Percentiles rank a stretch among this genome's conserved stretches.
Conservation (phyloP, 2,797 vertebrate species). For the Muraenolepis orangiensis region DNA sequence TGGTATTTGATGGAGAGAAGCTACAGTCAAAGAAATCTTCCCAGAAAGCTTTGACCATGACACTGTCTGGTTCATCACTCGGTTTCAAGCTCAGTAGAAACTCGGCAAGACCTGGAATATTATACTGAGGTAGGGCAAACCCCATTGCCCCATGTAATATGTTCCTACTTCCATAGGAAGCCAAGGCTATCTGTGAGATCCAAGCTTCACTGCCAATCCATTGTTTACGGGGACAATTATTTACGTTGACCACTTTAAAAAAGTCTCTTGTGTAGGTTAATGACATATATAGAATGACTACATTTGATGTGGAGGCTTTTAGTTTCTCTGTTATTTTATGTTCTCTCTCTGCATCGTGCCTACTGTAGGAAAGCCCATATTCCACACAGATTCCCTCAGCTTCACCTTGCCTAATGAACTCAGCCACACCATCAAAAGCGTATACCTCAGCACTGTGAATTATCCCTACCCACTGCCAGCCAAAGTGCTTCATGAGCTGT, state of each 20-base stretch:
- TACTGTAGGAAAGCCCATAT: conserved; percentile 28
- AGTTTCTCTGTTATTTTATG: conserved; percentile 24
- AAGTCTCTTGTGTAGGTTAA: conserved; percentile 34
- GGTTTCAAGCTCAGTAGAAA: conserved; percentile 59
- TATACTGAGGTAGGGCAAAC: conserved; percentile 54
- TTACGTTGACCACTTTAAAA: conserved; percentile 30
- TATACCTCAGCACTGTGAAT: conserved; percentile 35
- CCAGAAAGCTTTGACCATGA: conserved; percentile 43
- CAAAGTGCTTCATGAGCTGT: conserved; percentile 60
- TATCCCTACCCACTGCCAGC: conserved; percentile 67
- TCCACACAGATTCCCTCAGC: conserved; percentile 59
- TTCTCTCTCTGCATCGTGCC: fast-evolving
- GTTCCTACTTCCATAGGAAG: conserved; percentile 35
- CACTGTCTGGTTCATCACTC: conserved; percentile 47
- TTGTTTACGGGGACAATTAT: conserved; percentile 62
- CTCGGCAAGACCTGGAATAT: conserved; percentile 50
- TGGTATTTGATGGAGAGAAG: conserved; percentile 48
- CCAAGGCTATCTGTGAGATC: conserved; percentile 54
- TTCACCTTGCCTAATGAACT: conserved; percentile 41
- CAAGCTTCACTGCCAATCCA: conserved; percentile 57
- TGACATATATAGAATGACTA: conserved; percentile 58
- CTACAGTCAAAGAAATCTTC: conserved; percentile 41
- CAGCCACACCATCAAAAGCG: conserved; percentile 26
- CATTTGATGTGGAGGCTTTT: conserved; percentile 49
- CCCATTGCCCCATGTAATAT: conserved; percentile 58